Evolutionary conservation across 2,113 vertebrate species (phyloP), one percentile per base, ranked within the genome.

Genomic region (Menidia beryllina): DNA sequence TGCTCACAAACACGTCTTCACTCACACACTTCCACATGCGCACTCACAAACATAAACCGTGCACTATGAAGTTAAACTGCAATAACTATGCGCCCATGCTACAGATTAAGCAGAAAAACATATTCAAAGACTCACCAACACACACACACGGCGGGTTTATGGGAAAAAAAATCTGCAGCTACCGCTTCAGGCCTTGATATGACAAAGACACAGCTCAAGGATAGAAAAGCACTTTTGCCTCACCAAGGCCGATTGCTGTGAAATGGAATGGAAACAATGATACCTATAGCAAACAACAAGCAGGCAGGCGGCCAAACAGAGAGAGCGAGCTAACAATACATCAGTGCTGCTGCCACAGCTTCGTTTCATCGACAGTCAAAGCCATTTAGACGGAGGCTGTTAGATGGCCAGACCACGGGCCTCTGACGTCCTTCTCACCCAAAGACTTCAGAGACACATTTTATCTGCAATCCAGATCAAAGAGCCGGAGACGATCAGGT

Each of bases 211-310:
- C 56, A 82, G 79, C 75, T 88, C 73, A 93, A 90, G 89, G 90
- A 94, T 91, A 93, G 78, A 92, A 84, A 92, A 87, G 81, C 83
- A 86, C 93, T 93, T 89, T 90, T 80, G 89, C 70, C 66, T 82
- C 81, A 60, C 84, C 87, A 77, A 89, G 86, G 92, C 89, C 93
- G 90, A 88, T 94, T 87, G 86, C 75, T 72, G 89, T 89, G 93
- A 94, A 95, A 94, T 93, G 90, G 89, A 91, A 92, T 94, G 92
- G 91, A 94, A 96, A 95, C 90, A 94, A 93, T 87, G 84, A 93
- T 88, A 87, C 79, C 83, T 88, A 91, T 50, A 89, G 82, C 59
- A 83, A 88, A 91, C 80, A 90, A 86, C 89, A 89, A 90, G 90
- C 89, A 69, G 59, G 55, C 82, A 82, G 81, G 69, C 72, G 84